Base-by-base conservation (phyloP, 2,888 invertebrate species). In the Biston betularia region DNA sequence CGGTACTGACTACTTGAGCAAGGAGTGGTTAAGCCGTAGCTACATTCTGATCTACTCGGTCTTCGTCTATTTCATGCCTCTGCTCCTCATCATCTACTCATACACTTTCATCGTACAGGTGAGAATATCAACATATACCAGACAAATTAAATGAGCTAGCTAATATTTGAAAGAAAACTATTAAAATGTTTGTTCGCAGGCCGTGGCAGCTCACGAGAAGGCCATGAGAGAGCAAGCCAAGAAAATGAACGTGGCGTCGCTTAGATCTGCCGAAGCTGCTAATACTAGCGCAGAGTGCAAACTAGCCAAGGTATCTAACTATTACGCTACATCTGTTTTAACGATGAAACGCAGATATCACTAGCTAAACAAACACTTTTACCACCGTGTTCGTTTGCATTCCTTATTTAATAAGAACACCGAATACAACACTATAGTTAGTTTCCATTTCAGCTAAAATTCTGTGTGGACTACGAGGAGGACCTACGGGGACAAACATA, bases 231-330 rank as follows among this genome's bases (percentile, higher is more conserved):
- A 97, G 86, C 98, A 98, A 90, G 98, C 98, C 61, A 98, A 98
- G 90, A 98, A 98, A 91, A 98, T 98, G 98, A 98, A 98, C 88
- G 98, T 98, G 6, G 97, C 97, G 70, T 97, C 97, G 45, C 94
- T 98, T 63, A 95, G 98, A 83, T 97, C 97, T 44, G 95, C 96
- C 38, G 97, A 97, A 82, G 95, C 96, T 74, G 95, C 96, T 12
- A 96, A 96, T 78, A 96, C 97, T 56, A 97, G 97, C 80, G 97
- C 97, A 9, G 98, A 98, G 89, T 97, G 96, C 87, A 97, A 97
- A 94, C 89, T 98, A 76, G 98, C 98, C 64, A 98, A 98, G 95
- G 95, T 95, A 79, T 24, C 24, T 50, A 35, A 8, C 52, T 10
- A n/a, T 38, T 14, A 10, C 46, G 24, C 24, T 24, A 24, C 24